phyloP scores from a whole-genome alignment of 1,140 invertebrate genomes.

The Pseudachorutes palmiensis region DNA sequence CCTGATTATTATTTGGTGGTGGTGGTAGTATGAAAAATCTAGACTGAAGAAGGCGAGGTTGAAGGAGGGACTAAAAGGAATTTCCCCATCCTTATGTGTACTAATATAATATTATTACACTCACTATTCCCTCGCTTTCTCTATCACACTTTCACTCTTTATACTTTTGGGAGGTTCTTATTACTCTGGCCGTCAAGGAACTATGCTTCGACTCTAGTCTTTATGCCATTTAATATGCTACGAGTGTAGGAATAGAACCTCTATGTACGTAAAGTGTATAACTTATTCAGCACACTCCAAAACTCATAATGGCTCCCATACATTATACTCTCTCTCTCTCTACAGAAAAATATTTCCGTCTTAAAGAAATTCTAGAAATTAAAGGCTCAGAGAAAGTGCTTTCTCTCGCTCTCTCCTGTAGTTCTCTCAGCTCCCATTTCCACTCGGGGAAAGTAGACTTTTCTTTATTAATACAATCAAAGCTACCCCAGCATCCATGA shows the following conservation, averaged over 20 bases:
- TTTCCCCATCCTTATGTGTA: slow-evolving; percentile 1
- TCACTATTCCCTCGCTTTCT: slow-evolving; percentile 5
- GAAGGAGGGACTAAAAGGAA: slow-evolving; percentile 2
- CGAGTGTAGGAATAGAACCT: not conserved
- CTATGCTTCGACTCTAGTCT: not conserved
- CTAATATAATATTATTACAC: slow-evolving; percentile 9
- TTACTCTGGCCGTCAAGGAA: not conserved
- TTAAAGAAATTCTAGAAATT: slow-evolving; percentile 7
- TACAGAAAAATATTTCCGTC: not conserved
- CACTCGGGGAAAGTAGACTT: not conserved
- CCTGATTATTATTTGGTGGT: slow-evolving; percentile 28
- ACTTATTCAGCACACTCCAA: slow-evolving; percentile 13
- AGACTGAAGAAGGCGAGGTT: too few species aligned
- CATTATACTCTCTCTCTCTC: not conserved
- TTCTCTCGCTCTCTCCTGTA: slow-evolving; percentile 4
- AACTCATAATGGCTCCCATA: slow-evolving; percentile 5
- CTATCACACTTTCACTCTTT: not conserved
- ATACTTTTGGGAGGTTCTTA: not conserved
- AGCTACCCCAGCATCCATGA: not conserved
- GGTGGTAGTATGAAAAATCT: too few species aligned
- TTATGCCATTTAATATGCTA: slow-evolving; percentile 8
- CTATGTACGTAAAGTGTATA: slow-evolving; percentile 9
- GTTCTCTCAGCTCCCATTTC: not conserved
- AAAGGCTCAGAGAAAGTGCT: slow-evolving; percentile 9
- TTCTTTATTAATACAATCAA: slow-evolving; percentile 7